A percentile compares a stretch with the other conserved stretches of the same genome.
These are phyloP conservation scores for Eutolmus rufibarbis DNA, from an alignment of 2,888 invertebrate genomes.

Conservation along the genomic window DNA sequence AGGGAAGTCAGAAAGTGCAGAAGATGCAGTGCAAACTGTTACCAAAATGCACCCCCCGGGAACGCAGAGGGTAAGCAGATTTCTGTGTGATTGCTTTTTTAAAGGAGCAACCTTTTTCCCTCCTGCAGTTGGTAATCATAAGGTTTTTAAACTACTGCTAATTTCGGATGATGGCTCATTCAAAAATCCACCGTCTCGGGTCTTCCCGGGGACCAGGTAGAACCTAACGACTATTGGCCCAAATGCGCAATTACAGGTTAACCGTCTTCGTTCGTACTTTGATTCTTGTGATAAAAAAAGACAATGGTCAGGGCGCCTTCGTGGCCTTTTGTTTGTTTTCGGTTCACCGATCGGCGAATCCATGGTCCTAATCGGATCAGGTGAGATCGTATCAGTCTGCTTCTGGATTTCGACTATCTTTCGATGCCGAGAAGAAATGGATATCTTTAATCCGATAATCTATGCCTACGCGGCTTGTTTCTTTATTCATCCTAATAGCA, in stretches of 20 bases:
- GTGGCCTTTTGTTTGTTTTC: slow-evolving; percentile 40
- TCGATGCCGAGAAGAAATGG: slow-evolving; percentile 39
- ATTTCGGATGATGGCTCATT: slow-evolving; percentile 15
- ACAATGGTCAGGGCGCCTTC: slow-evolving; percentile 26
- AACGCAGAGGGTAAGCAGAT: background rate
- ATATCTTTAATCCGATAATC: slow-evolving; percentile 46
- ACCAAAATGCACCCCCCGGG: background rate
- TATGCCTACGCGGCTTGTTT: slow-evolving; percentile 2
- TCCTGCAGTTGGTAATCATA: background rate
- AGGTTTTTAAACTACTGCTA: background rate
- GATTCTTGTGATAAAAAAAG: slow-evolving; percentile 42
- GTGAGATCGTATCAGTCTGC: slow-evolving; percentile 37
- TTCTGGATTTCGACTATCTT: slow-evolving; percentile 23
- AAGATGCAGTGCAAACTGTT: background rate
- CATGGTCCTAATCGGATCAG: slow-evolving; percentile 17
- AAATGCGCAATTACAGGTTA: slow-evolving; percentile 42
- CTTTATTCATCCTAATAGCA: background rate
- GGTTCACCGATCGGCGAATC: slow-evolving; percentile 9
- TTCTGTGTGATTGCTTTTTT: background rate
- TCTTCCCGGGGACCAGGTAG: slow-evolving; percentile 8
- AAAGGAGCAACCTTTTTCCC: background rate
- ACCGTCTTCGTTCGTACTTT: slow-evolving; percentile 2
- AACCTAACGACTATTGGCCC: background rate
- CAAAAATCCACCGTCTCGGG: background rate
- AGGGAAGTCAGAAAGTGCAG: background rate